Percentiles rank a stretch among this genome's conserved stretches.
Conservation (phyloP, 2,888 invertebrate species). For the Kryphioiulus occultus region DNA sequence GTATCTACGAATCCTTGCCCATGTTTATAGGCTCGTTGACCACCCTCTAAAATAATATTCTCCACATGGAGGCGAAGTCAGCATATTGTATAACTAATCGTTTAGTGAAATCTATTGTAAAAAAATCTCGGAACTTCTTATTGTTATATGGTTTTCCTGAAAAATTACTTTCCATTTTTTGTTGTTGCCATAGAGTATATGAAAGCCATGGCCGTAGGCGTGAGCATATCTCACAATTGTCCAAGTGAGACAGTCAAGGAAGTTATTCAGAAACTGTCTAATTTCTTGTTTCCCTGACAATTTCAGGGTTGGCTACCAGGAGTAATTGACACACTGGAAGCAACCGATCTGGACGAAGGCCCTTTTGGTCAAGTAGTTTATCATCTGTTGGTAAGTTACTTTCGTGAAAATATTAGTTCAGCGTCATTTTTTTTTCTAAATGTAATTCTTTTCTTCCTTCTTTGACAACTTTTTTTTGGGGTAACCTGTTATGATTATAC, state of each 20-base stretch:
- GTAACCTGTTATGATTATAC: too few relatives aligned
- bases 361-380: slow-evolving; percentile 92
- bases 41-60: too few relatives aligned
- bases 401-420: neutral
- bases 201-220: neutral
- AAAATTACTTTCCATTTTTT: neutral
- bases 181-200: too few relatives aligned
- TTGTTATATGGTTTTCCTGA: neutral
- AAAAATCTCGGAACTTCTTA: neutral
- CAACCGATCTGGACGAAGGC: slow-evolving; percentile 88
- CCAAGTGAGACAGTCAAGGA: neutral
- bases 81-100: too few relatives aligned
- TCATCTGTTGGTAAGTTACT: slow-evolving; percentile 71
- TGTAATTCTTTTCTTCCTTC: too few relatives aligned
- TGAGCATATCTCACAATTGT: slow-evolving; percentile 22
- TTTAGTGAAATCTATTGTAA: neutral
- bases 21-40: too few relatives aligned
- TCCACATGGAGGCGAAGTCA: too few relatives aligned
- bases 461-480: too few relatives aligned
- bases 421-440: too few relatives aligned
- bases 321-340: slow-evolving; percentile 77
- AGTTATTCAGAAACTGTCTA: neutral
- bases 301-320: slow-evolving; percentile 50
- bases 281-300: slow-evolving; percentile 18
- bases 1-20: too few relatives aligned